phyloP scores from a whole-genome alignment of 2,113 vertebrate genomes.

The Anolis sagrei region DNA sequence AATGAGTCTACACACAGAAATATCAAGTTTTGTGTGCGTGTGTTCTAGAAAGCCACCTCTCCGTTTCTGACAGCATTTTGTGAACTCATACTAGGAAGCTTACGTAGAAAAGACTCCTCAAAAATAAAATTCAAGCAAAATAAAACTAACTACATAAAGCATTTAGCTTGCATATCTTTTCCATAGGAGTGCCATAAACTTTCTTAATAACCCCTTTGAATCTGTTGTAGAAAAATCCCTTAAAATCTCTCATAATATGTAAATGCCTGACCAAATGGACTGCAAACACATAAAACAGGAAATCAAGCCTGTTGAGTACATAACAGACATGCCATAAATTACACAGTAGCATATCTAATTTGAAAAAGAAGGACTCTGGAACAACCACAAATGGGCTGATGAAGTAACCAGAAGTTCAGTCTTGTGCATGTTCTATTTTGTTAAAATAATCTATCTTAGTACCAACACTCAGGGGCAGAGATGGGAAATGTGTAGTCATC shows the following conservation, averaged over 20 bases:
- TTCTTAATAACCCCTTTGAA: background rate
- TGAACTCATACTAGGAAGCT: constrained; percentile 17
- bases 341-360: background rate
- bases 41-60: constrained; percentile 6
- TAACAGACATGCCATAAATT: background rate
- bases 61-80: background rate
- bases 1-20: background rate
- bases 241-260: background rate
- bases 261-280: constrained; percentile 6
- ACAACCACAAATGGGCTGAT: background rate
- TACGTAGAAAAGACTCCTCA: background rate
- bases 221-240: background rate
- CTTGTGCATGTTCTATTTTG: background rate
- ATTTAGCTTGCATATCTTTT: background rate
- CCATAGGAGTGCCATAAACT: background rate
- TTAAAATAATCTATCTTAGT: too few relatives aligned
- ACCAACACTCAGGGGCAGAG: too few relatives aligned
- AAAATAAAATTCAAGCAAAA: background rate
- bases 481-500: background rate
- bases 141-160: background rate
- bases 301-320: constrained; percentile 4
- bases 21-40: background rate
- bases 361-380: background rate
- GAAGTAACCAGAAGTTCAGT: background rate
- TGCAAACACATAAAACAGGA: background rate